Evolutionary conservation across 2,797 vertebrate genomes (phyloP).

Genomic region (Cynopterus sphinx): DNA sequence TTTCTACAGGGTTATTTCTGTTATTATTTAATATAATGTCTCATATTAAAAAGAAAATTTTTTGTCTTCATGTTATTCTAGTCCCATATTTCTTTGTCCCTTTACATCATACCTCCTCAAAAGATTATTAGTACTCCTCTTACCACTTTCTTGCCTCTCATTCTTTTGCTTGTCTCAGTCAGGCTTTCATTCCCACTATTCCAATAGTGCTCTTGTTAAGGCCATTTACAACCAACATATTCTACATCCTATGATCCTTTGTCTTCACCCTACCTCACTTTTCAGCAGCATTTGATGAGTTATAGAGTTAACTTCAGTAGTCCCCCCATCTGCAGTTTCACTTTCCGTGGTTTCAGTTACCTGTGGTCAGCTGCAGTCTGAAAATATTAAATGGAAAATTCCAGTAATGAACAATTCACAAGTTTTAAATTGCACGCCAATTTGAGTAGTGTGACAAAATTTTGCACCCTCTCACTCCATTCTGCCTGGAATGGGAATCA

Average conservation of each 20-base stretch:
- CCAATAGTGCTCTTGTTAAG: background rate
- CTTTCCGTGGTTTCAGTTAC: background rate
- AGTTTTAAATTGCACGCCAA: background rate
- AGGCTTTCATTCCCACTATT: background rate
- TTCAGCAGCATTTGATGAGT: background rate
- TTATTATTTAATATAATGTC: background rate
- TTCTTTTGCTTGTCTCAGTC: background rate
- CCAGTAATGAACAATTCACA: background rate
- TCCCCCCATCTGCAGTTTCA: background rate
- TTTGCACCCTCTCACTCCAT: background rate
- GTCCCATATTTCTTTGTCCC: background rate
- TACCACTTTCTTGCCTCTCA: background rate
- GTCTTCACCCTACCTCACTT: background rate
- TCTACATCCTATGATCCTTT: background rate
- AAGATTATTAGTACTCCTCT: background rate
- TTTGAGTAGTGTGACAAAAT: background rate
- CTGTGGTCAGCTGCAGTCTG: background rate
- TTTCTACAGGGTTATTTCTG: background rate
- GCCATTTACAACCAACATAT: background rate
- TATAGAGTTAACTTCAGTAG: background rate
- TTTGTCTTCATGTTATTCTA: background rate
- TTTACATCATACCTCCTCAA: background rate
- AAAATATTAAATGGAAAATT: background rate
- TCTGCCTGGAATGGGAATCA: background rate
- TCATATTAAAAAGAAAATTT: background rate